Evolutionary conservation across 2,888 invertebrate genomes (phyloP).

Genomic region (Tetranychus truncatus): DNA sequence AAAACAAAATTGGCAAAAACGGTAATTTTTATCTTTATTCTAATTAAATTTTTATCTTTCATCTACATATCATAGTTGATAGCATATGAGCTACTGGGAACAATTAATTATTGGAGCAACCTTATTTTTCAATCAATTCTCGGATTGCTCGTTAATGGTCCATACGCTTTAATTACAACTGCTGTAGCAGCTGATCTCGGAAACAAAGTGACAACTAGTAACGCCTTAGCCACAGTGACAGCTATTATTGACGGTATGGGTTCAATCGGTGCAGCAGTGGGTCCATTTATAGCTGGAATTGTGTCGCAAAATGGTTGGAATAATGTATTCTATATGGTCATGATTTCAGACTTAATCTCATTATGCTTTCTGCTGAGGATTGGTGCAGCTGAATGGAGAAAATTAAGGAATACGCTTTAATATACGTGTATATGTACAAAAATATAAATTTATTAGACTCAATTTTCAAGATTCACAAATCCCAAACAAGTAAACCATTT

Average conservation of each 20-base stretch:
- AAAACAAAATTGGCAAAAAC: too few species aligned
- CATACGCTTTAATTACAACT: slow-evolving; percentile 86
- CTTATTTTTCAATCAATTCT: slow-evolving; percentile 24
- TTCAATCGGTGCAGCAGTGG: slow-evolving; percentile 75
- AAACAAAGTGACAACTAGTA: slow-evolving; percentile 60
- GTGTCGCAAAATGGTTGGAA: slow-evolving; percentile 44
- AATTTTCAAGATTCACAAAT: too few species aligned
- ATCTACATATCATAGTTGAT: slow-evolving; percentile 24
- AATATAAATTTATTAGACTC: too few species aligned
- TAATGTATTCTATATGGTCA: slow-evolving; percentile 36
- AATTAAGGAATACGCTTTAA: neutral
- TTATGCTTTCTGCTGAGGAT: slow-evolving; percentile 26
- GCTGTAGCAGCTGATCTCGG: slow-evolving; percentile 87
- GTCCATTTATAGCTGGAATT: slow-evolving; percentile 69
- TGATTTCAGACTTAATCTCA: slow-evolving; percentile 33
- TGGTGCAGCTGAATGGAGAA: neutral
- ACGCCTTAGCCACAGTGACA: slow-evolving; percentile 86
- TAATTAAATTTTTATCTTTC: neutral
- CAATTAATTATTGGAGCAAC: slow-evolving; percentile 16
- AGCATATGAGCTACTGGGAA: slow-evolving; percentile 26
- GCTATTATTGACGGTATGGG: slow-evolving; percentile 95
- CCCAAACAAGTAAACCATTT: too few species aligned
- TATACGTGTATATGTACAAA: too few species aligned
- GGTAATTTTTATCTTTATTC: neutral
- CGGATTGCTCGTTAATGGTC: slow-evolving; percentile 56